phyloP scores from a whole-genome alignment of 1,140 invertebrate species.

The Meloidogyne exigua region DNA sequence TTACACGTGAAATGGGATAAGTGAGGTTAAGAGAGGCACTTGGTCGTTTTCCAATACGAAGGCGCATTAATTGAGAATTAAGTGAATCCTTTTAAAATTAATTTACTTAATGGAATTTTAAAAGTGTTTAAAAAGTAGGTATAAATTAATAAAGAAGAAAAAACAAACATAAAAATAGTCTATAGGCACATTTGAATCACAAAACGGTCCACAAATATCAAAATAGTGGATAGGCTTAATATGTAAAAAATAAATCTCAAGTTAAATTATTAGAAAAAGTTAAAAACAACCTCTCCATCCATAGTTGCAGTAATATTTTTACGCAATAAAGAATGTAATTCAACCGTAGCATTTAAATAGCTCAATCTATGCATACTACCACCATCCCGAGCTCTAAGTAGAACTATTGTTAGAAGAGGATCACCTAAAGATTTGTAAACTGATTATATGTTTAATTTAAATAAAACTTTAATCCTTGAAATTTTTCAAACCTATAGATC shows the following conservation, averaged over 20 bases:
- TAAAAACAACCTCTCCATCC: conserved; percentile 2
- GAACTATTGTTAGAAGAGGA: conserved; percentile 42
- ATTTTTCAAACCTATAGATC: conserved; percentile 18
- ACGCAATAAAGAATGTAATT: conserved; percentile 35
- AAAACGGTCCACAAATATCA: conserved; percentile 57
- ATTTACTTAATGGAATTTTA: too few relatives aligned
- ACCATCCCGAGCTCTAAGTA: conserved; percentile 37
- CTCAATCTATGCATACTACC: conserved; percentile 46
- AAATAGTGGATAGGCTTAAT: conserved; percentile 39
- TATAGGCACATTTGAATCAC: conserved; percentile 41
- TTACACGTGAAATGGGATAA: conserved; percentile 53
- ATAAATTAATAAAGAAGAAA: conserved; percentile 8
- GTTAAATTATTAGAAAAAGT: not conserved
- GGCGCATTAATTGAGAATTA: conserved; percentile 6
- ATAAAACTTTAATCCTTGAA: not conserved
- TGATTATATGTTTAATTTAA: not conserved
- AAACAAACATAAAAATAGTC: conserved; percentile 35
- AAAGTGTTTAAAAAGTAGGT: too few relatives aligned
- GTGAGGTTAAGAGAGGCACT: conserved; percentile 28
- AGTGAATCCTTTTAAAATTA: conserved; percentile 17
- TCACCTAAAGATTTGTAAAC: conserved; percentile 31
- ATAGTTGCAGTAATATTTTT: conserved; percentile 17
- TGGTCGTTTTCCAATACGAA: conserved; percentile 15
- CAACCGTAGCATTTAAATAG: conserved; percentile 45
- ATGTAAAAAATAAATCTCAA: not conserved